Evolutionary conservation across 2,888 invertebrate genomes (phyloP).

Genomic region (Hypercompe scribonia): DNA sequence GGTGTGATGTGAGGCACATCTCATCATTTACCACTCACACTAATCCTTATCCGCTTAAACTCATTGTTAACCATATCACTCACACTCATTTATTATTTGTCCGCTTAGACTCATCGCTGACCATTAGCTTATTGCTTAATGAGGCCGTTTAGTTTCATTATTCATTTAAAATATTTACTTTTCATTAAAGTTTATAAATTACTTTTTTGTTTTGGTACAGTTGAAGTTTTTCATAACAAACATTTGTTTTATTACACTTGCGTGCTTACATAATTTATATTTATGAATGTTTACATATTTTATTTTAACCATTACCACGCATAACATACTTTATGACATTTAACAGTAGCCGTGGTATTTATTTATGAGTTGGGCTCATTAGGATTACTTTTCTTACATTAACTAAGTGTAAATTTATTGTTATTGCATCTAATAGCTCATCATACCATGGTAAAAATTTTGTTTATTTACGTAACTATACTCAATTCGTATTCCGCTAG

Average conservation of each 20-base stretch:
- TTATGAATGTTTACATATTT: conserved; percentile 33
- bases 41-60: not conserved
- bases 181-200: not conserved
- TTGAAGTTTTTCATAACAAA: conserved; percentile 5
- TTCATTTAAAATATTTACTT: not conserved
- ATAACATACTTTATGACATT: conserved; percentile 21
- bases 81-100: not conserved
- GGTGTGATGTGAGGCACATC: too few relatives aligned
- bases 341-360: not conserved
- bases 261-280: conserved; percentile 38
- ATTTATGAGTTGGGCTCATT: conserved; percentile 23
- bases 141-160: not conserved
- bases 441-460: not conserved
- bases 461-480: not conserved
- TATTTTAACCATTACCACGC: conserved; percentile 25
- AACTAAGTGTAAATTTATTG: not conserved
- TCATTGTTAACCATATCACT: not conserved
- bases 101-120: not conserved
- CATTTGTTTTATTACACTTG: conserved; percentile 23
- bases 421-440: not conserved
- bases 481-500: not conserved
- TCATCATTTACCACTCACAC: not conserved
- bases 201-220: conserved; percentile 5
- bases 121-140: not conserved
- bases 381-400: conserved; percentile 15